Evolutionary conservation across 2,888 invertebrate genomes (phyloP), one percentile per base, ranked within the genome.

Genomic region (Drosophila nigricruria): DNA sequence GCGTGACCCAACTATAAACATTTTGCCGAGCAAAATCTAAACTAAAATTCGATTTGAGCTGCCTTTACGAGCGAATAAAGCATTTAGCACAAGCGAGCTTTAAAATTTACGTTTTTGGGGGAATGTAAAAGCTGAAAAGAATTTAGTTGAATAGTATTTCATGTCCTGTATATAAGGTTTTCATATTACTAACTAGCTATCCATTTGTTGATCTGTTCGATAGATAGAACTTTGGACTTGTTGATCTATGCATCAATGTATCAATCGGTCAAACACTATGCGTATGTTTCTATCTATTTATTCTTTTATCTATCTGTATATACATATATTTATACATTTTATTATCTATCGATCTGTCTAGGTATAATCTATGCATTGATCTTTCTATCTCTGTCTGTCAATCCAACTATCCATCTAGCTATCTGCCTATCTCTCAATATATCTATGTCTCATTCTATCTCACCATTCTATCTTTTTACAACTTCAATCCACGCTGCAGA

Each of bases 1-100:
- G 80, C 77, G 79, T 84, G 81, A 77, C 79, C 75, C 72, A 76
- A 72, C 77, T 72, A 80, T 80, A 80, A 82, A 73, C 71, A 69
- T 87, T 78, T 66, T 43, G 50, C 50, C 40, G 40, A 18, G 38
- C 56, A 59, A 65, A 71, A 71, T 65, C 72, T 68, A 69, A 78
- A 81, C 81, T 75, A 81, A 76, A 81, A 74, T 81, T 77, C 66
- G 69, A 74, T 68, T 52, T 47, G 53, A 18, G 25, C 30, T 1
- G 14, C 27, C 68, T 81, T 81, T 76, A 81, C 61, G 71, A 67
- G 58, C 59, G 60, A 61, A 23, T 81, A 75, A 81, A 78, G 74
- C 78, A 71, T 77, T 77, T 78, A 77, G 64, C 66, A 66, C 58
- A 47, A 60, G 54, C 34, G 32, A 23, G 50, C 30, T 53, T 58